A percentile compares a stretch with the other conserved stretches of the same genome.
These are phyloP conservation scores for Gadopsis bispinosus DNA, from an alignment of 2,797 vertebrate genomes.

Conservation along the genomic window DNA sequence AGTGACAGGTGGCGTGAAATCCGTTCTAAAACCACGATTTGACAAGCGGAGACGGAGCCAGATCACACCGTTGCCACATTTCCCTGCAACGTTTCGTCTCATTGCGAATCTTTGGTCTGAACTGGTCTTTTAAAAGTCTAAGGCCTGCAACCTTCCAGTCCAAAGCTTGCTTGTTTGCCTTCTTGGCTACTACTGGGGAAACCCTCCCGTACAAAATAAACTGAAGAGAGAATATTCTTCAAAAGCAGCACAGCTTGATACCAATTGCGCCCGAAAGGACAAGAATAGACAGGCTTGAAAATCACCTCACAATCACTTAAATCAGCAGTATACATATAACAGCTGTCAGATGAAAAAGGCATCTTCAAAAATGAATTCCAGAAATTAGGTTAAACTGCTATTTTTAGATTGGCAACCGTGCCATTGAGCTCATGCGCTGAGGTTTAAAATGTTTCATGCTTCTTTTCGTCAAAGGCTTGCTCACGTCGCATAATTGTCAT, in stretches of 20 bases:
- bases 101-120: background rate
- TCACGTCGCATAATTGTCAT: background rate
- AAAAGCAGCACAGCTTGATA: slow-evolving; percentile 24
- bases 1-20: too few species aligned
- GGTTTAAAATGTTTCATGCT: slow-evolving; percentile 11
- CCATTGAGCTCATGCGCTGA: slow-evolving; percentile 4
- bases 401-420: slow-evolving; percentile 25
- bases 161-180: background rate
- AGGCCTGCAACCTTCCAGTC: slow-evolving; percentile 1
- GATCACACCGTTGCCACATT: too few species aligned
- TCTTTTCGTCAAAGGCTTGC: slow-evolving; percentile 12
- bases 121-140: background rate
- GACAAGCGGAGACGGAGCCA: too few species aligned
- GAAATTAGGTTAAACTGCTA: slow-evolving; percentile 40
- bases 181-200: background rate
- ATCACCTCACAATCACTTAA: slow-evolving; percentile 10
- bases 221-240: background rate
- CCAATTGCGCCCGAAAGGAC: slow-evolving; percentile 39
- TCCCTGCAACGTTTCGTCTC: too few species aligned
- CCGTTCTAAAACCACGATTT: too few species aligned
- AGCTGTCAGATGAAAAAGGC: slow-evolving; percentile 46
- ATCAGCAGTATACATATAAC: slow-evolving; percentile 3
- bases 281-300: slow-evolving; percentile 22
- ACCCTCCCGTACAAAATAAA: background rate
- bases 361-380: slow-evolving; percentile 6